Conservation (phyloP, 2,797 vertebrate genomes). For the Lepilemur ruficaudatus region DNA sequence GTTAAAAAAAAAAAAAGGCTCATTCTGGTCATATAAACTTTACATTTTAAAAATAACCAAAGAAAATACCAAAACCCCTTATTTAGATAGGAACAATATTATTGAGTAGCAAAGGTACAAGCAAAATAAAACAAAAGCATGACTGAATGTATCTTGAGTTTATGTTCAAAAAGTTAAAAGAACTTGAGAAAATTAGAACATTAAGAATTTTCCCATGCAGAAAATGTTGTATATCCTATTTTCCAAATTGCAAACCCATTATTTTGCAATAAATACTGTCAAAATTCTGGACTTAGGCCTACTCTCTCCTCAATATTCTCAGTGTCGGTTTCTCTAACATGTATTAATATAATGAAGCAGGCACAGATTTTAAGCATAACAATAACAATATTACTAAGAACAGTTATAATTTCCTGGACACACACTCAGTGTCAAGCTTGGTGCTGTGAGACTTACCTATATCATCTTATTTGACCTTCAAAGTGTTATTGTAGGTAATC, state of each 20-base stretch:
- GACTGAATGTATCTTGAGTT: background rate
- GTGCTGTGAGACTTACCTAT: background rate
- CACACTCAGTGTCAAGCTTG: background rate
- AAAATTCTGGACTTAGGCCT: background rate
- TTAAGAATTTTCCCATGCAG: background rate
- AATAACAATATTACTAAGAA: background rate
- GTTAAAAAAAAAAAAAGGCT: background rate
- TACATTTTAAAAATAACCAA: conserved; percentile 62
- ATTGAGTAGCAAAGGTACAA: conserved; percentile 25
- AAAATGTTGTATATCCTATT: conserved; percentile 14
- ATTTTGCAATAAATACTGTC: conserved; percentile 16
- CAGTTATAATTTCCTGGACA: background rate
- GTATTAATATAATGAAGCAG: background rate
- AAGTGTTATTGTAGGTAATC: background rate
- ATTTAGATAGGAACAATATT: conserved; percentile 35
- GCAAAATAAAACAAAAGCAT: conserved; percentile 34
- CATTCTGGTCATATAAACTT: background rate
- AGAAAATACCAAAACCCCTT: conserved; percentile 36
- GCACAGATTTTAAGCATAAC: conserved; percentile 7
- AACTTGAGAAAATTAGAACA: background rate
- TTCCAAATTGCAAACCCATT: conserved; percentile 29
- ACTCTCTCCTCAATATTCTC: background rate
- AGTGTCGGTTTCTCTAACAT: background rate
- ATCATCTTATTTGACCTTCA: background rate
- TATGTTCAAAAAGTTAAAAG: background rate